Evolutionary conservation across 2,888 invertebrate species (phyloP).

Genomic region (Arctia plantaginis): DNA sequence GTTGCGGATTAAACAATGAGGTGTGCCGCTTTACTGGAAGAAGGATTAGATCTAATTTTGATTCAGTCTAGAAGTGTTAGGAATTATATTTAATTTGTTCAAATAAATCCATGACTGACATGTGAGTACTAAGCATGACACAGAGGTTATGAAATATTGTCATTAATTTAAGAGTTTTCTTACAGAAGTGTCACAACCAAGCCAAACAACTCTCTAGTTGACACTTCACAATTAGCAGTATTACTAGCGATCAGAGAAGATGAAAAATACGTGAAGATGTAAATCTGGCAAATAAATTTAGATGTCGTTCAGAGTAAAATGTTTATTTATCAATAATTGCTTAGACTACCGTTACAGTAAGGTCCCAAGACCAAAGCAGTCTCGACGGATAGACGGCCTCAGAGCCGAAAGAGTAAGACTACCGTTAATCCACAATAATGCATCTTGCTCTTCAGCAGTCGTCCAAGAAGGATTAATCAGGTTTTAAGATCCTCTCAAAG

Average conservation of each 20-base stretch:
- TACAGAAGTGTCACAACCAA: too few relatives aligned
- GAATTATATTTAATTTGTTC: too few relatives aligned
- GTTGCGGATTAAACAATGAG: neutral
- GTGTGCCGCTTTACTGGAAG: conserved; percentile 20
- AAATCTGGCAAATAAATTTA: too few relatives aligned
- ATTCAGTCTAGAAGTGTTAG: neutral
- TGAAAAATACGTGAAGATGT: neutral
- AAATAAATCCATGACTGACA: too few relatives aligned
- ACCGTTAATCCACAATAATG: neutral
- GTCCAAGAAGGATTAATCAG: neutral
- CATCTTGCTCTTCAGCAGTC: neutral
- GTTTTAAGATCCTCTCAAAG: too few relatives aligned
- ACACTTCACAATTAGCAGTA: too few relatives aligned
- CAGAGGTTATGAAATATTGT: too few relatives aligned
- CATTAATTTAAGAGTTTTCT: too few relatives aligned
- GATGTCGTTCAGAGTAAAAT: neutral
- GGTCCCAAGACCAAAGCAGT: neutral
- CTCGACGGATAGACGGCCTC: neutral
- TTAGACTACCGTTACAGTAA: neutral
- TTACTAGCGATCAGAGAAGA: neutral
- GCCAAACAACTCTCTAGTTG: too few relatives aligned
- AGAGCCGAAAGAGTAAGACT: neutral
- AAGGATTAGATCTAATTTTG: conserved; percentile 32
- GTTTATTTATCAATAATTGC: neutral
- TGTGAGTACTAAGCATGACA: too few relatives aligned